Evolutionary conservation across 2,797 vertebrate species (phyloP).

Genomic region (Arctocebus calabarensis): DNA sequence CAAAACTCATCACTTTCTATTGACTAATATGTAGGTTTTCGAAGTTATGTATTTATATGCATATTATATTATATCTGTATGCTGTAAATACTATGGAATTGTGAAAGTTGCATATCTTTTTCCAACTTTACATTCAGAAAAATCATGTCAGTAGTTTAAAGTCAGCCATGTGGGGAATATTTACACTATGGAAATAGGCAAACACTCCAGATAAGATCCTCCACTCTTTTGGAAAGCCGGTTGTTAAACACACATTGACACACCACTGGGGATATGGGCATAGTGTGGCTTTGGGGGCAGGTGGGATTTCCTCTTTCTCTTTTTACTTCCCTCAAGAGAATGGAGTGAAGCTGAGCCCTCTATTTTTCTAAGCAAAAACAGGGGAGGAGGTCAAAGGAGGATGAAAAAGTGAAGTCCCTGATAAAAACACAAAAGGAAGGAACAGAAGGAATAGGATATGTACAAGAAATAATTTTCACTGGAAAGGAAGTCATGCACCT

Average conservation of each 20-base stretch:
- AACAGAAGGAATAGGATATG: conserved; percentile 25
- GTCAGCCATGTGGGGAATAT: neutral
- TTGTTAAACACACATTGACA: neutral
- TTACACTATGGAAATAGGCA: neutral
- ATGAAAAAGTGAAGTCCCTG: conserved; percentile 31
- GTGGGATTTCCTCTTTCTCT: neutral
- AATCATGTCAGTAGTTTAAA: neutral
- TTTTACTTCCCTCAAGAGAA: conserved; percentile 34
- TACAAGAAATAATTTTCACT: conserved; percentile 48
- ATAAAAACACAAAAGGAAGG: conserved; percentile 39
- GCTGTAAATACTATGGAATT: neutral
- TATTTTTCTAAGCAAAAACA: conserved; percentile 49
- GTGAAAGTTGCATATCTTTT: neutral
- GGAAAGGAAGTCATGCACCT: conserved; percentile 59
- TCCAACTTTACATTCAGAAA: neutral
- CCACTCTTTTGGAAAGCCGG: neutral
- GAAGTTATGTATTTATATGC: neutral
- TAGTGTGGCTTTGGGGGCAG: too few species aligned
- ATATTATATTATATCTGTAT: neutral
- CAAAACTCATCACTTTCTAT: neutral
- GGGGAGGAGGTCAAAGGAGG: neutral
- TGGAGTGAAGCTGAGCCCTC: neutral
- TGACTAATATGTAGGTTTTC: neutral
- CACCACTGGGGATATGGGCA: too few species aligned
- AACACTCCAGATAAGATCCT: neutral